Evolutionary conservation across 2,113 vertebrate species (phyloP), one percentile per base, ranked within the genome.

Genomic region (Willisornis vidua): DNA sequence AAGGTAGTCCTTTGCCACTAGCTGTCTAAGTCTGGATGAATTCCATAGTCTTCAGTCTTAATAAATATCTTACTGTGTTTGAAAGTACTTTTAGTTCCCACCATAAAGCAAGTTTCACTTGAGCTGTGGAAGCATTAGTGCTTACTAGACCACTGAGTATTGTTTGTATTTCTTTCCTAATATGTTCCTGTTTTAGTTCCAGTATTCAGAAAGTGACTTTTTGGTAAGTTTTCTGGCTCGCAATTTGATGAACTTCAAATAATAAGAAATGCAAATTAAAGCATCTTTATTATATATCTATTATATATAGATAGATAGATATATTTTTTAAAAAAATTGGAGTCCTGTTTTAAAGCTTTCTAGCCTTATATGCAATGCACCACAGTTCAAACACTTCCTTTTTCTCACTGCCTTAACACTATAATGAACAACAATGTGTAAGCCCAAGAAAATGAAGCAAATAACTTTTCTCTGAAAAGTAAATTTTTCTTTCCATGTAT

Each of bases 1-100:
- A 91, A 76, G 71, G 51, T 89, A 68, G 46, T 54, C 41, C 46
- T 94, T 87, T 87, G 61, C 74, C 45, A 66, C 22, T 57, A 54
- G 15, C 22, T 79, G 22, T 54, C 85, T 52, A 76, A 49, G 7
- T 87, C 29, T 93, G 81, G 51, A 82, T 75, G 6, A 94, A 87
- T 46, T 73, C 10, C 37, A 62, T 24, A 85, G 49, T 43, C 41
- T 24, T 79, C 62, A 58, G n/a, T 83, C 74, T 87, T 77, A 79
- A 90, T 87, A 75, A 90, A 55, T 25, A 6, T 45, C 57, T 75
- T 39, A 41, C 25, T 79, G 15, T 19, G 61, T 91, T 89, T 94
- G 23, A 10, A 57, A 93, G 25, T 41, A 31, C 14, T 85, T 92
- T 84, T 80, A 70, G 28, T 70, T 75, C 41, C 31, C 45, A 85